Conservation (phyloP, 2,113 vertebrate species). For the Coryphaenoides rupestris region DNA sequence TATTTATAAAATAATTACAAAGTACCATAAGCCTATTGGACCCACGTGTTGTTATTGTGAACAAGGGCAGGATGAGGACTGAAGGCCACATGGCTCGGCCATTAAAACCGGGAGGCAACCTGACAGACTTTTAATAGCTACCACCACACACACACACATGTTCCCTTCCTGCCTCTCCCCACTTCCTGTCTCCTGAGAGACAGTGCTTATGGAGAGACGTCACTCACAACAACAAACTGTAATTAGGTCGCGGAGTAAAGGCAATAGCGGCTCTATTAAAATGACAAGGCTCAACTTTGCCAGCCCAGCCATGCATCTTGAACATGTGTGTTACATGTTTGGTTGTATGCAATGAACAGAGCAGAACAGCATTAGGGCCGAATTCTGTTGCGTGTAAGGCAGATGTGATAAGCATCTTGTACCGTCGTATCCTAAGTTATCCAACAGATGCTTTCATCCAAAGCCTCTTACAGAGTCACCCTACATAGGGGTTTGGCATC, state of each 20-base stretch:
- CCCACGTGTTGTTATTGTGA: conserved; percentile 21
- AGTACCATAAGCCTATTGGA: too few relatives aligned
- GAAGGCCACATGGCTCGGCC: conserved; percentile 35
- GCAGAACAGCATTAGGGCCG: background rate
- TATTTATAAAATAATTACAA: too few relatives aligned
- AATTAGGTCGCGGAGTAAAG: background rate
- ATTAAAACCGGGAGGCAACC: conserved; percentile 40
- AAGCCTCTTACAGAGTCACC: too few relatives aligned
- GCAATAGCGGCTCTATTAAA: background rate
- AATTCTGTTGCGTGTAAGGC: too few relatives aligned
- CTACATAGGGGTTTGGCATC: too few relatives aligned
- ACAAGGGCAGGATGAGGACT: conserved; percentile 28
- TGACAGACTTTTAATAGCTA: conserved; percentile 57
- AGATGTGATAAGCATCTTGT: too few relatives aligned
- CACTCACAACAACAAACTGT: conserved; percentile 3
- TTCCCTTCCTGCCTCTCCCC: conserved; percentile 14
- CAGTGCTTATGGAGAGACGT: conserved; percentile 20
- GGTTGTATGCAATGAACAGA: background rate
- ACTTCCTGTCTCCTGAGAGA: conserved; percentile 50
- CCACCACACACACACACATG: background rate
- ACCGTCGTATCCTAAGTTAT: too few relatives aligned
- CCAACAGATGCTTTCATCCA: too few relatives aligned
- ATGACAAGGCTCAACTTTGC: background rate
- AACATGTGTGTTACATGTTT: background rate
- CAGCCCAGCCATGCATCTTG: background rate